These are phyloP conservation scores for Clinocottus analis DNA, from an alignment of 2,113 vertebrate genomes.

Conservation along the genomic window DNA sequence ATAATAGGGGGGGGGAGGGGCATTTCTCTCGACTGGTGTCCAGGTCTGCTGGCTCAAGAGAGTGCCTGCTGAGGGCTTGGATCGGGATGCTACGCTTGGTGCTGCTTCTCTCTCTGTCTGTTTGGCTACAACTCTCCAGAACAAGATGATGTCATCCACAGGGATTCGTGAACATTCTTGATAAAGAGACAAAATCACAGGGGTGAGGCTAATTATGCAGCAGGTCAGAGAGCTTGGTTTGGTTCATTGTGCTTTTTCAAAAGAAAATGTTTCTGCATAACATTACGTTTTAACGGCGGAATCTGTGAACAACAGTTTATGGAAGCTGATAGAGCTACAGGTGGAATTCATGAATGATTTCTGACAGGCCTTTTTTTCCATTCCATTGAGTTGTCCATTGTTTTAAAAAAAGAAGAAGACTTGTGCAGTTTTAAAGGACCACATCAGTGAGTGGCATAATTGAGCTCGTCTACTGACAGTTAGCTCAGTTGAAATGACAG, in stretches of 20 bases:
- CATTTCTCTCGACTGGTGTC: conserved; percentile 71
- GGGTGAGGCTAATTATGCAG: conserved; percentile 47
- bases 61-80: conserved; percentile 74
- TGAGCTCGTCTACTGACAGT: background rate
- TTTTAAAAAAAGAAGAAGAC: background rate
- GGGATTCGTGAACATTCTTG: conserved; percentile 75
- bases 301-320: background rate
- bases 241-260: background rate
- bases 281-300: background rate
- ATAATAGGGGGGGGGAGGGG: conserved; percentile 58
- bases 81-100: conserved; percentile 67
- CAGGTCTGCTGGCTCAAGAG: conserved; percentile 76
- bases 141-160: conserved; percentile 75
- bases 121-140: conserved; percentile 66
- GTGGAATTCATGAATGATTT: background rate
- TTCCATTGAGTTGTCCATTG: background rate
- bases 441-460: background rate
- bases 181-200: conserved; percentile 68
- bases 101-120: conserved; percentile 69
- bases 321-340: background rate
- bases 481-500: background rate
- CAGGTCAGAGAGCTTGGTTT: conserved; percentile 42
- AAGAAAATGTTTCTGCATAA: background rate
- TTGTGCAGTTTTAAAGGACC: background rate
- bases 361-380: background rate